phyloP scores from a whole-genome alignment of 2,113 vertebrate genomes.

The Montifringilla adamsi region DNA sequence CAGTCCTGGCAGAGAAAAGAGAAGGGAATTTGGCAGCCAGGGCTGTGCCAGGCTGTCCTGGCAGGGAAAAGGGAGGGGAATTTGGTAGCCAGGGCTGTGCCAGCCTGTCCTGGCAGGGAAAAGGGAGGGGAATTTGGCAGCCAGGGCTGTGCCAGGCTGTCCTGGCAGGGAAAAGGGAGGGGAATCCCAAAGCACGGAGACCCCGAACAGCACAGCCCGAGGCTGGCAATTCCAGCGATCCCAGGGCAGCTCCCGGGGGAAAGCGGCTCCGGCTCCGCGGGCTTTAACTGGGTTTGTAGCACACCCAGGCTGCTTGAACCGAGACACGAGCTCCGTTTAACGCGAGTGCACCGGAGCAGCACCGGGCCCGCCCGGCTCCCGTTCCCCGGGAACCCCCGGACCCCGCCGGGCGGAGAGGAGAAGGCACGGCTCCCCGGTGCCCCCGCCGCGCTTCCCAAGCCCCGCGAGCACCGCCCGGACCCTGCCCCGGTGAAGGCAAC shows the following conservation, averaged over 20 bases:
- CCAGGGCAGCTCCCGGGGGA: rapidly evolving
- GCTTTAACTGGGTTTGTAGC: not conserved
- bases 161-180: no score
- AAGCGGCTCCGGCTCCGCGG: rapidly evolving
- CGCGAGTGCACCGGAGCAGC: rapidly evolving
- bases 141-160: no score
- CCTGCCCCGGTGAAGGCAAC: not conserved
- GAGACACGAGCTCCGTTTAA: rapidly evolving
- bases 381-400: not conserved
- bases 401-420: no score
- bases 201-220: rapidly evolving
- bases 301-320: rapidly evolving
- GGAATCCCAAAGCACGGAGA: no score
- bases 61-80: no score
- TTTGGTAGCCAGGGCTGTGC: no score
- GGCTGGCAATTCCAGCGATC: not conserved
- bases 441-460: not conserved
- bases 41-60: no score
- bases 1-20: no score
- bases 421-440: not conserved
- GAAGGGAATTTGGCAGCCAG: no score
- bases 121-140: no score
- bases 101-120: no score
- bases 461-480: not conserved
- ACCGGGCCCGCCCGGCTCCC: not conserved